Evolutionary conservation across 2,888 invertebrate species (phyloP).

Genomic region (Piscicola geometra): DNA sequence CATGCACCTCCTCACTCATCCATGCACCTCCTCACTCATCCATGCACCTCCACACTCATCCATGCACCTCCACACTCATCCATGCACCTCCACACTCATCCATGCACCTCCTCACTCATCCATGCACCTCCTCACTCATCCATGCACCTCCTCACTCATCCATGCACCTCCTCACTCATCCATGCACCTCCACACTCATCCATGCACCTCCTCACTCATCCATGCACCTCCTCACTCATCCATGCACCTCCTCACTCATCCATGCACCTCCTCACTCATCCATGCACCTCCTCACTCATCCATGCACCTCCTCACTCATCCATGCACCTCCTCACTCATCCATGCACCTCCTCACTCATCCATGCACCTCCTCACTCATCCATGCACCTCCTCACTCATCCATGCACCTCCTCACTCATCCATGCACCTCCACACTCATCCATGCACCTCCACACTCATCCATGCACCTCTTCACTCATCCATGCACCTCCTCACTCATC

Average conservation of each 20-base stretch:
- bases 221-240: too few relatives aligned
- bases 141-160: too few relatives aligned
- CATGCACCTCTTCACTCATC: neutral
- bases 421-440: neutral
- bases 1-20: too few relatives aligned
- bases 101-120: too few relatives aligned
- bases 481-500: neutral
- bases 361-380: conserved; percentile 4
- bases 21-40: too few relatives aligned
- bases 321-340: conserved; percentile 10
- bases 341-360: conserved; percentile 4
- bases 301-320: conserved; percentile 19
- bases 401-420: neutral
- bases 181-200: too few relatives aligned
- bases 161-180: too few relatives aligned
- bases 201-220: too few relatives aligned
- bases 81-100: too few relatives aligned
- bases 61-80: too few relatives aligned
- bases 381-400: neutral
- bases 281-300: conserved; percentile 17
- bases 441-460: neutral
- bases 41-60: too few relatives aligned
- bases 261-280: conserved; percentile 6
- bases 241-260: neutral
- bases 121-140: too few relatives aligned